Evolutionary conservation across 2,797 vertebrate species (phyloP), one percentile per base, ranked within the genome.

Genomic region (Parauchenoglanis punctatus): DNA sequence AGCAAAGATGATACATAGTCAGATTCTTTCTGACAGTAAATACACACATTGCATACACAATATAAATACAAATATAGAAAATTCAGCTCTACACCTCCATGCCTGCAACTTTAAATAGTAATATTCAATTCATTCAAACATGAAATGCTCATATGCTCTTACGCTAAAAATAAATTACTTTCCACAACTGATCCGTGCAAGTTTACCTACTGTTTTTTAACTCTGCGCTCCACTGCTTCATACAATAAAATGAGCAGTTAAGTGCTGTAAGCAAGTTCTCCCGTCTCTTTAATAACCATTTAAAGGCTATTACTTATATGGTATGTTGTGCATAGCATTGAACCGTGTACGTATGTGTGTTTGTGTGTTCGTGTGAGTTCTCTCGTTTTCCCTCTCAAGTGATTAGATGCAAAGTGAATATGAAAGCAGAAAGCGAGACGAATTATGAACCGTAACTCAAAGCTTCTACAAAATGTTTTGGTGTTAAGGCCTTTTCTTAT

Each of bases 261-360:
- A 54, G 78, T 80, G 77, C 78, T 78, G 78, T 63, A 88, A 86
- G 85, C 28, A 10, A 81, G 80, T 76, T 87, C 78, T 88, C 77
- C 59, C 75, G n/a, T 90, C 78, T 87, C 82, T 86, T 83, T 85
- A 90, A 91, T 89, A 89, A 89, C 73, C 87, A 87, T 88, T 87
- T 81, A 83, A 86, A 91, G 89, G 88, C 89, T 84, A 91, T 91
- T 90, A 88, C 87, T 89, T 49, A 52, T 85, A 31, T 85, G 81
- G 65, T 83, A 65, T 85, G 84, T 86, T 88, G 81, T 80, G 83
- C 87, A 56, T 83, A 87, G 87, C 81, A 67, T 68, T 76, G 56
- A 49, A 68, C 65, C 28, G 35, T 83, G 68, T 58, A 11, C 82
- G 85, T 20, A 12, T 20, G n/a, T 46, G 82, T 77, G 58, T 78